Percentiles rank a stretch among this genome's conserved stretches.
Evolutionary conservation across 2,113 vertebrate species (phyloP).

Genomic region (Gymnocephalus cernua): DNA sequence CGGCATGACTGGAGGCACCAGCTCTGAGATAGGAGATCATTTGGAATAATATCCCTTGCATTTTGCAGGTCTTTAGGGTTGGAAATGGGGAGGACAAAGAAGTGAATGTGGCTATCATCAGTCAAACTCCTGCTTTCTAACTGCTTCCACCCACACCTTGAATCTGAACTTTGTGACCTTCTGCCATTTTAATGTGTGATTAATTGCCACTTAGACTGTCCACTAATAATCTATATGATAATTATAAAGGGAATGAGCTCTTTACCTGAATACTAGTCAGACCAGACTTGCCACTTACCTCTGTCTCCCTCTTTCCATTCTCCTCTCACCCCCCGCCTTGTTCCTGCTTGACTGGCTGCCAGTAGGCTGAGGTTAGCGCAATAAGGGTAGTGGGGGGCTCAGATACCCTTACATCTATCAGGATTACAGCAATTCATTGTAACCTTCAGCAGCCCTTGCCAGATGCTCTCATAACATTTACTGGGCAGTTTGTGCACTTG

Average conservation of each 20-base stretch:
- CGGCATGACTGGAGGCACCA: slow-evolving; percentile 41
- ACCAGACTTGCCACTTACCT: slow-evolving; percentile 20
- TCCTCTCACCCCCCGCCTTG: slow-evolving; percentile 25
- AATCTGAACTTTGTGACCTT: slow-evolving; percentile 56
- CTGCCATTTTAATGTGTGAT: slow-evolving; percentile 51
- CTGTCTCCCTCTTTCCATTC: slow-evolving; percentile 11
- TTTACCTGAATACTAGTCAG: slow-evolving; percentile 44
- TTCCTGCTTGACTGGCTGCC: slow-evolving; percentile 45
- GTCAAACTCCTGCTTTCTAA: slow-evolving; percentile 41
- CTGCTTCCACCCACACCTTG: slow-evolving; percentile 33
- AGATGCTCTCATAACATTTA: slow-evolving; percentile 43
- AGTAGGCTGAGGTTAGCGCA: slow-evolving; percentile 38
- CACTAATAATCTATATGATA: slow-evolving; percentile 63
- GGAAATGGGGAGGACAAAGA: slow-evolving; percentile 24
- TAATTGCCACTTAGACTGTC: slow-evolving; percentile 50
- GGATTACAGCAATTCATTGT: slow-evolving; percentile 58
- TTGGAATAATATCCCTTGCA: slow-evolving; percentile 37
- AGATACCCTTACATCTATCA: slow-evolving; percentile 47
- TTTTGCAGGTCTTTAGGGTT: slow-evolving; percentile 44
- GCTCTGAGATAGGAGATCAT: slow-evolving; percentile 60
- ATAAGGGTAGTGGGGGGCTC: slow-evolving; percentile 24
- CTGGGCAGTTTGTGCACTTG: slow-evolving; percentile 35
- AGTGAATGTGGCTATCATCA: slow-evolving; percentile 35
- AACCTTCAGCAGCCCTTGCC: slow-evolving; percentile 69
- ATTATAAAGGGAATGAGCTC: slow-evolving; percentile 53